Evolutionary conservation across 2,888 invertebrate genomes (phyloP).

Genomic region (Drosophila vallismaia): DNA sequence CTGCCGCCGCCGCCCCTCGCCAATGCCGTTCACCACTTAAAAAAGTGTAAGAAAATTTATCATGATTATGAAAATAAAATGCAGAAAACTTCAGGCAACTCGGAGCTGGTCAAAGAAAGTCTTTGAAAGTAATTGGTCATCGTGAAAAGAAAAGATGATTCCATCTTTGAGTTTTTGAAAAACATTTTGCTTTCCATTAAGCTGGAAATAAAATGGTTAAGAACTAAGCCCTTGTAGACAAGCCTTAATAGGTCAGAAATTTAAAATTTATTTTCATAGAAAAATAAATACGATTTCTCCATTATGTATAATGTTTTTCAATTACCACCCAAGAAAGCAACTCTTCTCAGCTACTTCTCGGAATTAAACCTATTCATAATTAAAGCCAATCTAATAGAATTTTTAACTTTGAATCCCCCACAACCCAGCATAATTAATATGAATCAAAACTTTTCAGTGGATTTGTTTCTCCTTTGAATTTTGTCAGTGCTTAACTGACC

Average conservation of each 20-base stretch:
- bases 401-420: not conserved
- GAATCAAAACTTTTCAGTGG: constrained; percentile 8
- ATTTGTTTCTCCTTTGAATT: constrained; percentile 15
- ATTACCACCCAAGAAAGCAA: not conserved
- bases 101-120: constrained; percentile 5
- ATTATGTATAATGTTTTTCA: no score
- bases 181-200: not conserved
- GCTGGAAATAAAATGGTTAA: not conserved
- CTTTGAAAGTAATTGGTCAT: constrained; percentile 36
- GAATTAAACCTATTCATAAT: not conserved
- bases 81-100: constrained; percentile 1
- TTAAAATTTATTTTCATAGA: not conserved
- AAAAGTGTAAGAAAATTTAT: constrained; percentile 41
- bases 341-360: not conserved
- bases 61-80: constrained; percentile 28
- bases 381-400: not conserved
- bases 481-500: constrained; percentile 11
- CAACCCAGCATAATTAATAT: constrained; percentile 3
- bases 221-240: not conserved
- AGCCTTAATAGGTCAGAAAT: not conserved
- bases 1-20: not conserved
- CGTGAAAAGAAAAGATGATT: not conserved
- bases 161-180: not conserved
- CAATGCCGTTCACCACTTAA: constrained; percentile 23
- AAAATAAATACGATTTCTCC: no score